These are phyloP conservation scores for Tetropium fuscum DNA, from an alignment of 2,888 invertebrate genomes.

Conservation along the genomic window DNA sequence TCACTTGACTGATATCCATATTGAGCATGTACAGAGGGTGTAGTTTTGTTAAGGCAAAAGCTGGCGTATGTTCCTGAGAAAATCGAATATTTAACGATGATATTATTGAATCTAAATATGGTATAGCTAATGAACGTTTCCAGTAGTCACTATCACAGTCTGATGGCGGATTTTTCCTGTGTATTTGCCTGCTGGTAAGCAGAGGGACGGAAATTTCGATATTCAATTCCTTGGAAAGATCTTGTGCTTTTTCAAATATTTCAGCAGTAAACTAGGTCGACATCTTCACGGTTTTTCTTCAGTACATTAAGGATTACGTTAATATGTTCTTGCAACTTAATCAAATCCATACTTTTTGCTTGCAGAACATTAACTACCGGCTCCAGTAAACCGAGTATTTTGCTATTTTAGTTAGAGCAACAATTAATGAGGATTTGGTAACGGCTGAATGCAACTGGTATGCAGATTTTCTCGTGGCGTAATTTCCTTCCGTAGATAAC, in stretches of 20 bases:
- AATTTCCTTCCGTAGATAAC: constrained; percentile 16
- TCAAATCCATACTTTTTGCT: constrained; percentile 34
- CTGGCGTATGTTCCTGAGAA: constrained; percentile 32
- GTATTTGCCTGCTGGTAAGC: constrained; percentile 12
- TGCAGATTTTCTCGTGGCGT: constrained; percentile 19
- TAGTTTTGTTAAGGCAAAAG: no score
- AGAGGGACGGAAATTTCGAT: constrained; percentile 20
- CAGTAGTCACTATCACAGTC: constrained; percentile 33
- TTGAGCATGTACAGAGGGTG: no score
- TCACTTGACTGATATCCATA: no score
- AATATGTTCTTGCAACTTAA: constrained; percentile 18
- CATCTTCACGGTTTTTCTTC: constrained; percentile 13
- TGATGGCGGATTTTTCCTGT: constrained; percentile 30
- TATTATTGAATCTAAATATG: constrained; percentile 29
- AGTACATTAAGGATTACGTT: constrained; percentile 9
- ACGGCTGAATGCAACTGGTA: constrained; percentile 20
- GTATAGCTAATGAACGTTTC: constrained; percentile 28
- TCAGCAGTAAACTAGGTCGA: constrained; percentile 15
- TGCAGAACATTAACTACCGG: constrained; percentile 36
- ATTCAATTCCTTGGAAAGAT: not conserved
- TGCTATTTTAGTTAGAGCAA: constrained; percentile 8
- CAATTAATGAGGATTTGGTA: constrained; percentile 22
- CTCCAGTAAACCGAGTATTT: constrained; percentile 27
- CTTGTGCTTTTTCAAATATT: constrained; percentile 12
- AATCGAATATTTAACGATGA: constrained; percentile 33